These are phyloP conservation scores for mouse (Mus musculus) DNA, from an alignment of 2,113 vertebrate genomes.

Conservation along the genomic window DNA sequence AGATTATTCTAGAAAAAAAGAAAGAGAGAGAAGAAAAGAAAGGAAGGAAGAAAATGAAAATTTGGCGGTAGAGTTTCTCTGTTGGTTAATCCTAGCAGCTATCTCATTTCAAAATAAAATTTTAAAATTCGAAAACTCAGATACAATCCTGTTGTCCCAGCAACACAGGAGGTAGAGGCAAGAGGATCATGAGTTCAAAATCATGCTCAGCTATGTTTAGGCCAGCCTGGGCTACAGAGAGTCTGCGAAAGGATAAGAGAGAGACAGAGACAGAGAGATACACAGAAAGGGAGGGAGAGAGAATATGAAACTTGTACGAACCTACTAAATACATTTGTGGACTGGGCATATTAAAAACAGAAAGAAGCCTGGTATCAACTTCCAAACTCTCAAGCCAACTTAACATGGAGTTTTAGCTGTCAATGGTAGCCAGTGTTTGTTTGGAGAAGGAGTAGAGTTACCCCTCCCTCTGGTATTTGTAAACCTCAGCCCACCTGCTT, in stretches of 20 bases:
- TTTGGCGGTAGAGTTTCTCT: not conserved
- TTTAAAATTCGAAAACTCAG: not conserved
- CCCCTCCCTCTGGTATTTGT: constrained; percentile 22
- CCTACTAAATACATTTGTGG: not conserved
- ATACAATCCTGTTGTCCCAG: not conserved
- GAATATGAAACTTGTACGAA: too few species aligned
- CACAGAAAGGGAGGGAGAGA: rapidly evolving
- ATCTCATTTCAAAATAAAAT: not conserved
- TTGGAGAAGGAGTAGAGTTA: rapidly evolving
- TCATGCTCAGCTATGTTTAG: not conserved
- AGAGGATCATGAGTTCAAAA: not conserved
- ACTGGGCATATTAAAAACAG: not conserved
- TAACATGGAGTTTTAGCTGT: not conserved
- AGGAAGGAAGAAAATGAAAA: too few species aligned
- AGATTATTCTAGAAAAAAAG: not conserved
- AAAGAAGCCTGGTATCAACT: too few species aligned
- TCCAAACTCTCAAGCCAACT: not conserved
- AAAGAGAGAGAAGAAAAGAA: not conserved
- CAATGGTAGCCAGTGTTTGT: not conserved
- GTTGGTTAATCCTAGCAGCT: not conserved
- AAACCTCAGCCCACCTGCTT: not conserved
- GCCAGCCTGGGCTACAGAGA: not conserved
- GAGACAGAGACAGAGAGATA: rapidly evolving
- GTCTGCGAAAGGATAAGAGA: not conserved
- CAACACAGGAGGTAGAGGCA: not conserved